Evolutionary conservation across 2,888 invertebrate genomes (phyloP).

Genomic region (Trichopoda pennipes): DNA sequence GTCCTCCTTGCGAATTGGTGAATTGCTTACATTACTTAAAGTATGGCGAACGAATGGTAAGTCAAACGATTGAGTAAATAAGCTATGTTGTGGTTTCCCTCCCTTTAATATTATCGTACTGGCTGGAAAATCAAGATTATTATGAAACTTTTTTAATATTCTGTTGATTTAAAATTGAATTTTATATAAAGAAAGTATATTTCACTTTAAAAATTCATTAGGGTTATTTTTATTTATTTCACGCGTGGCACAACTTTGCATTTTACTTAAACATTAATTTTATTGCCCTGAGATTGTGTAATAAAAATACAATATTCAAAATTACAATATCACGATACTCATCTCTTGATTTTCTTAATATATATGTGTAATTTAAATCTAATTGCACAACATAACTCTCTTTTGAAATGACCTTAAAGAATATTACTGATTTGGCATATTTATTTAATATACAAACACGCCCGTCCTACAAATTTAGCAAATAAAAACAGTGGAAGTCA

Average conservation of each 20-base stretch:
- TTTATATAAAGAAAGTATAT: too few species aligned
- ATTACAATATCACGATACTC: background rate
- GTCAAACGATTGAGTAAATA: too few species aligned
- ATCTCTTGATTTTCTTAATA: background rate
- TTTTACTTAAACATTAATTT: background rate
- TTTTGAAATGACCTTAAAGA: slow-evolving; percentile 47
- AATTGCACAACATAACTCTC: slow-evolving; percentile 40
- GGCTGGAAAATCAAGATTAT: too few species aligned
- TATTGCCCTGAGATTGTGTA: background rate
- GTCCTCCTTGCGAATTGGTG: too few species aligned
- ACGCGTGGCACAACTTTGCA: background rate
- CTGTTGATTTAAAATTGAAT: too few species aligned
- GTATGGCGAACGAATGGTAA: too few species aligned
- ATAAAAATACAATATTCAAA: background rate
- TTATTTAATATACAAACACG: background rate
- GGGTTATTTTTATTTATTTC: background rate
- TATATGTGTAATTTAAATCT: slow-evolving; percentile 15
- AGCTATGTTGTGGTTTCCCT: too few species aligned
- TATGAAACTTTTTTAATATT: too few species aligned
- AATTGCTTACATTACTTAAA: too few species aligned
- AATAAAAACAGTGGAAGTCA: slow-evolving; percentile 20
- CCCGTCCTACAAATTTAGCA: background rate
- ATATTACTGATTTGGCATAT: background rate
- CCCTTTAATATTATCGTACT: too few species aligned
- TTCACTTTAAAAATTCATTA: background rate